These are phyloP conservation scores for Cisticola juncidis DNA, from an alignment of 2,113 vertebrate genomes.

Conservation along the genomic window DNA sequence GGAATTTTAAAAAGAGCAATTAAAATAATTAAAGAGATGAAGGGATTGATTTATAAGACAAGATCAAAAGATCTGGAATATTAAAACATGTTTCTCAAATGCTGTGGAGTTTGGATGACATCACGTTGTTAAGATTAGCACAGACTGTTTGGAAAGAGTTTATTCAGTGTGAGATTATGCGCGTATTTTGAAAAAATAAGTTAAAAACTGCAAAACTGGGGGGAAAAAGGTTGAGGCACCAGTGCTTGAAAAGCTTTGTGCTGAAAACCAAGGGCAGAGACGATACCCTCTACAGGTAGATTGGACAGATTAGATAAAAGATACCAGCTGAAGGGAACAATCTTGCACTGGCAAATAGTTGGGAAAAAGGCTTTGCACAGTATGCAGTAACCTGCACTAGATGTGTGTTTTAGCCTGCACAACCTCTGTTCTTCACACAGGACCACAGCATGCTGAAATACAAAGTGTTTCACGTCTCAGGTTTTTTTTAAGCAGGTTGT, in stretches of 20 bases:
- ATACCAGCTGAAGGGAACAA: not conserved
- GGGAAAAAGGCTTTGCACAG: not conserved
- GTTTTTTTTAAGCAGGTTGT: not conserved
- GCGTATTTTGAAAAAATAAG: not conserved
- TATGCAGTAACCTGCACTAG: not conserved
- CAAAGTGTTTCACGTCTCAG: not conserved
- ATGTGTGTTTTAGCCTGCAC: not conserved
- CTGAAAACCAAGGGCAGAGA: not conserved
- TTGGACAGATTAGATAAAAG: not conserved
- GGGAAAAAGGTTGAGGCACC: not conserved
- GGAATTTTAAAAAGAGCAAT: constrained; percentile 49
- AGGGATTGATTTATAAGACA: constrained; percentile 51
- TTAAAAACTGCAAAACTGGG: not conserved
- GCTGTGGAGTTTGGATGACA: constrained; percentile 25
- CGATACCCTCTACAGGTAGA: not conserved
- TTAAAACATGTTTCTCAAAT: constrained; percentile 57
- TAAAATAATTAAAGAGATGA: constrained; percentile 65
- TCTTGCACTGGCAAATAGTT: not conserved
- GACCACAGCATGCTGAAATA: not conserved
- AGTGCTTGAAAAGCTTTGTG: not conserved
- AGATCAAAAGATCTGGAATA: constrained; percentile 58
- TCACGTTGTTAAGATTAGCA: constrained; percentile 41
- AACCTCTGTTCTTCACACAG: not conserved
- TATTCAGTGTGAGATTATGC: not conserved
- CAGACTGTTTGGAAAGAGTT: not conserved